Conservation (phyloP, 1,140 invertebrate species). For the Dreissena polymorpha region DNA sequence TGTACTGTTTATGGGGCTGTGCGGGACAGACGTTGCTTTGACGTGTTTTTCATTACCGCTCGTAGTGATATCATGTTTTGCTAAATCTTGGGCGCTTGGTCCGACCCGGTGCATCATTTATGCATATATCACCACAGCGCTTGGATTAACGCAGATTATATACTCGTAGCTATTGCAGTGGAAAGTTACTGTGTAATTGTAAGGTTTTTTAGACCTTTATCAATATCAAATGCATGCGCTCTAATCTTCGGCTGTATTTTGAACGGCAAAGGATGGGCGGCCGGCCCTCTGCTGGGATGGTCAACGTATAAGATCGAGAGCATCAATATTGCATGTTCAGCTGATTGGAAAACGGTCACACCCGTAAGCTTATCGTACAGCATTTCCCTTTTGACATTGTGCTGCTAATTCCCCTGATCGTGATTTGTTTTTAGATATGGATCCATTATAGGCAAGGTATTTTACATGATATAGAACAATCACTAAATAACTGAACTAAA, state of each 20-base stretch:
- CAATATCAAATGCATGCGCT: neutral
- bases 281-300: slow-evolving; percentile 34
- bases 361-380: neutral
- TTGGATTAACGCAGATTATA: slow-evolving; percentile 30
- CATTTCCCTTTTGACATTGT: slow-evolving; percentile 4
- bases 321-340: slow-evolving; percentile 29
- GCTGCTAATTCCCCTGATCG: slow-evolving; percentile 23
- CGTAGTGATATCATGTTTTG: slow-evolving; percentile 16
- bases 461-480: neutral
- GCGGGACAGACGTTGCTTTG: slow-evolving; percentile 15
- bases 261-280: slow-evolving; percentile 8
- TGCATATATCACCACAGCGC: slow-evolving; percentile 15
- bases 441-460: slow-evolving; percentile 16
- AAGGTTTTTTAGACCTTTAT: neutral
- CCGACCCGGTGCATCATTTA: slow-evolving; percentile 16
- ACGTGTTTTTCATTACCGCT: slow-evolving; percentile 17
- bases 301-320: slow-evolving; percentile 30
- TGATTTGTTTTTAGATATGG: slow-evolving; percentile 21
- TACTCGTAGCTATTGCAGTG: slow-evolving; percentile 11
- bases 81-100: slow-evolving; percentile 9
- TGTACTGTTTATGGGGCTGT: slow-evolving; percentile 15
- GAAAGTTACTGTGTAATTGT: slow-evolving; percentile 34
- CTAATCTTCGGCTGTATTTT: neutral
- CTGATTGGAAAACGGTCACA: slow-evolving; percentile 11
- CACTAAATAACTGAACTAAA: no score